phyloP scores from a whole-genome alignment of 2,888 invertebrate species.

The Microctonus hyperodae region DNA sequence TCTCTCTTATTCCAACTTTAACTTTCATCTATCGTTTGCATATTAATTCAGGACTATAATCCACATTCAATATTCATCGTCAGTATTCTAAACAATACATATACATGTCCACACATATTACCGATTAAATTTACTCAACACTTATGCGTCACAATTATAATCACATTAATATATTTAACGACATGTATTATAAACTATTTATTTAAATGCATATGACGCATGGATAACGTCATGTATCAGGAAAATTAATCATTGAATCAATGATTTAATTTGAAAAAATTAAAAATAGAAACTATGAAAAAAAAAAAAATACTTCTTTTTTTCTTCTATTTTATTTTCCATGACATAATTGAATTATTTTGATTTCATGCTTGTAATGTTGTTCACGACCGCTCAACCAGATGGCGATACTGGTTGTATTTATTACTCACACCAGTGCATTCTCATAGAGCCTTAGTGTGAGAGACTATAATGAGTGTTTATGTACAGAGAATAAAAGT shows the following conservation, averaged over 20 bases:
- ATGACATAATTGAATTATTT: slow-evolving; percentile 1
- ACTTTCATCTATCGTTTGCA: not conserved
- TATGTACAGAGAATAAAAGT: not conserved
- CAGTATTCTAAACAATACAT: not conserved
- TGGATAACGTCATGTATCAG: not conserved
- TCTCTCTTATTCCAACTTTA: not conserved
- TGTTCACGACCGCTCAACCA: slow-evolving; percentile 28
- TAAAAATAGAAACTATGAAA: not conserved
- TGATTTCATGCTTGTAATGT: slow-evolving; percentile 1
- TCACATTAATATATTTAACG: not conserved
- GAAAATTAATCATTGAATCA: not conserved
- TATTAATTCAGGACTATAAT: slow-evolving; percentile 11
- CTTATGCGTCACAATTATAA: slow-evolving; percentile 3
- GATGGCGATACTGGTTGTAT: slow-evolving; percentile 29
- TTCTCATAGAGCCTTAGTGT: not conserved
- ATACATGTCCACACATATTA: not conserved
- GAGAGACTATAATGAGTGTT: too few species aligned
- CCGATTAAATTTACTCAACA: not conserved
- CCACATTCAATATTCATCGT: slow-evolving; percentile 20
- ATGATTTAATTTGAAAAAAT: not conserved
- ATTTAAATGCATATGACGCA: not conserved
- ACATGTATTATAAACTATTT: too few species aligned
- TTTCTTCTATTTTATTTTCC: too few species aligned
- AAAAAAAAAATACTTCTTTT: too few species aligned
- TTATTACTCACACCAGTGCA: slow-evolving; percentile 9